phyloP scores from a whole-genome alignment of 2,113 vertebrate genomes.

The Brachyhypopomus gauderio region DNA sequence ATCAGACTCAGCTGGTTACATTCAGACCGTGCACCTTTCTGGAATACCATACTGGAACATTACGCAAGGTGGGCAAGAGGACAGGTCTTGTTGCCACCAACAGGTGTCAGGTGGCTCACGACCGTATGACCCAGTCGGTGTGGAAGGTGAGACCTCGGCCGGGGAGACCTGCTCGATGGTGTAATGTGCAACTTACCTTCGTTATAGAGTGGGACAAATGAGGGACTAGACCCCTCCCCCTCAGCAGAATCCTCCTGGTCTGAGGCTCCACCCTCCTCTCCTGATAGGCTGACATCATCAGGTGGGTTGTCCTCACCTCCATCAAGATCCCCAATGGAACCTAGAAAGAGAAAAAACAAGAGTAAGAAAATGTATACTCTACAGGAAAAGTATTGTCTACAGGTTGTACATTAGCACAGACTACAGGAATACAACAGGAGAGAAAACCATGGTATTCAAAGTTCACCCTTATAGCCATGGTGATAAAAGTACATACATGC shows the following conservation, averaged over 20 bases:
- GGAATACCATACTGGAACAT: too few species aligned
- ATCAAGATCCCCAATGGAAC: conserved; percentile 87
- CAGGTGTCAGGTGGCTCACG: too few species aligned
- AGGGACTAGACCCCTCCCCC: conserved; percentile 71
- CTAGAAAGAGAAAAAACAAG: conserved; percentile 65
- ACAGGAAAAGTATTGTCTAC: too few species aligned
- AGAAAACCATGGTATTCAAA: background rate
- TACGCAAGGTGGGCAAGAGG: too few species aligned
- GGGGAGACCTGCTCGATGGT: background rate
- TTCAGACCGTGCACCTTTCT: too few species aligned
- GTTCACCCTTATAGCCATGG: background rate
- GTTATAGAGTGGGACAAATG: conserved; percentile 64
- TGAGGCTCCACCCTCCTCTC: conserved; percentile 74
- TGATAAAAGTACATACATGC: background rate
- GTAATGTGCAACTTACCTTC: conserved; percentile 72
- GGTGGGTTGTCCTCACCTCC: conserved; percentile 73
- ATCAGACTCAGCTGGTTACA: too few species aligned
- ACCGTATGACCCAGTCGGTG: too few species aligned
- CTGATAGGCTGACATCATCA: conserved; percentile 71
- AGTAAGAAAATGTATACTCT: background rate
- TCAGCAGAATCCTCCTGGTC: conserved; percentile 78
- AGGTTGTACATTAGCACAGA: background rate
- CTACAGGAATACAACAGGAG: background rate
- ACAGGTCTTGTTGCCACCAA: too few species aligned
- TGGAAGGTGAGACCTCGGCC: too few species aligned